These are phyloP conservation scores for Acanthosepion lycidas DNA, from an alignment of 2,888 invertebrate species.

Conservation along the genomic window DNA sequence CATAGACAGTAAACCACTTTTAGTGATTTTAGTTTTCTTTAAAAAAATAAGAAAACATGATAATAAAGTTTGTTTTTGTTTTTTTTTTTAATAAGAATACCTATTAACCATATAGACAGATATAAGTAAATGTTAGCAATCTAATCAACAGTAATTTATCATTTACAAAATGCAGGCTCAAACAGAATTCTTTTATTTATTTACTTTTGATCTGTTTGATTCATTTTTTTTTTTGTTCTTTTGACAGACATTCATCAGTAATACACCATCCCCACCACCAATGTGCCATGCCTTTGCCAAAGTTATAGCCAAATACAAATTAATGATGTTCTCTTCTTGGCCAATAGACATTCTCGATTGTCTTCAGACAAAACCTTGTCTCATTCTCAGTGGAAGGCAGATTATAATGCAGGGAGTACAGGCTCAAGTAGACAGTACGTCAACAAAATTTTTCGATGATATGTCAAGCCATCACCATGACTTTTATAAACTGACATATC, in stretches of 20 bases:
- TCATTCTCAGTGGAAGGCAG: slow-evolving; percentile 17
- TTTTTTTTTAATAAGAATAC: too few species aligned
- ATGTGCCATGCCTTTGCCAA: too few species aligned
- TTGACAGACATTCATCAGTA: background rate
- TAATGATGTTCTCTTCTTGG: background rate
- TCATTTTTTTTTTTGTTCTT: background rate
- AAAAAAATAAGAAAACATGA: too few species aligned
- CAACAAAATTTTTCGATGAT: background rate
- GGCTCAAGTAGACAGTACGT: slow-evolving; percentile 11
- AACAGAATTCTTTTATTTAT: too few species aligned
- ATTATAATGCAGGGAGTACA: background rate
- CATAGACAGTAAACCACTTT: too few species aligned
- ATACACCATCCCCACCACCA: background rate
- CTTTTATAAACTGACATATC: slow-evolving; percentile 45
- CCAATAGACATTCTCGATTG: slow-evolving; percentile 34
- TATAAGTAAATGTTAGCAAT: too few species aligned
- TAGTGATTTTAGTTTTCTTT: too few species aligned
- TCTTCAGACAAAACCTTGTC: background rate
- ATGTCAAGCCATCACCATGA: slow-evolving; percentile 37
- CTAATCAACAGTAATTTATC: too few species aligned
- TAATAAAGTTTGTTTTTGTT: too few species aligned
- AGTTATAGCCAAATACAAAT: background rate
- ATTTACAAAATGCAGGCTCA: too few species aligned
- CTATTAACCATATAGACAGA: too few species aligned
- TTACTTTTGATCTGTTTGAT: too few species aligned